Evolutionary conservation across 1,140 invertebrate genomes (phyloP).

Genomic region (Tribolium madens): DNA sequence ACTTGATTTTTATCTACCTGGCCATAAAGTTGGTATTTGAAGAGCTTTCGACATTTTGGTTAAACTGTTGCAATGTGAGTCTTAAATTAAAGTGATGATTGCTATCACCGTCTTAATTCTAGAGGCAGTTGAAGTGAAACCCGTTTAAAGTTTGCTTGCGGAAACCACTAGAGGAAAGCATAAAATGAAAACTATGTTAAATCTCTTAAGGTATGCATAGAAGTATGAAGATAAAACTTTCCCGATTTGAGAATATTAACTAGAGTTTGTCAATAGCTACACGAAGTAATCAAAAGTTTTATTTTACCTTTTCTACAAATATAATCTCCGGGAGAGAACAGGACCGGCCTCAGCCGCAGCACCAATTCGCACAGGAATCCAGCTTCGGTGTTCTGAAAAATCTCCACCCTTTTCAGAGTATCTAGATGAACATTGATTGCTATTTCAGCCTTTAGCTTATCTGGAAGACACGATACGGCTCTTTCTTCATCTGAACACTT

Average conservation of each 20-base stretch:
- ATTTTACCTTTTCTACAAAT: constrained; percentile 97
- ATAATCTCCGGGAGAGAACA: constrained; percentile 98
- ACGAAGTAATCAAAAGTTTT: background rate
- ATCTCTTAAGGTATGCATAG: constrained; percentile 29
- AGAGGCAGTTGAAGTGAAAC: background rate
- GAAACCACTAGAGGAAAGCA: constrained; percentile 17
- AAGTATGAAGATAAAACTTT: constrained; percentile 34
- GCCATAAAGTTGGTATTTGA: background rate
- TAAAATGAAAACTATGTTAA: constrained; percentile 40
- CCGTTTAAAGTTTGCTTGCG: constrained; percentile 10
- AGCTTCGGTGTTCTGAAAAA: constrained; percentile 99
- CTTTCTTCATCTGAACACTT: constrained; percentile 98
- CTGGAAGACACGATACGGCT: constrained; percentile 93
- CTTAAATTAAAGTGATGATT: constrained; percentile 18
- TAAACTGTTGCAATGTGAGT: background rate
- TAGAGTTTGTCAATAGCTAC: constrained; percentile 2
- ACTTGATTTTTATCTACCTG: background rate
- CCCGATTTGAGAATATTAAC: background rate
- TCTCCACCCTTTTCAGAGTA: constrained; percentile 97
- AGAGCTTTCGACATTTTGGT: background rate
- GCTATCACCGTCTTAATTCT: background rate
- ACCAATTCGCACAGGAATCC: constrained; percentile 98
- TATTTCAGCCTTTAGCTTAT: constrained; percentile 98
- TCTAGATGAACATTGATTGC: constrained; percentile 99
- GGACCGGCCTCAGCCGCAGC: constrained; percentile 90